phyloP scores from a whole-genome alignment of 1,140 invertebrate genomes.

The Sycophaga agraensis region DNA sequence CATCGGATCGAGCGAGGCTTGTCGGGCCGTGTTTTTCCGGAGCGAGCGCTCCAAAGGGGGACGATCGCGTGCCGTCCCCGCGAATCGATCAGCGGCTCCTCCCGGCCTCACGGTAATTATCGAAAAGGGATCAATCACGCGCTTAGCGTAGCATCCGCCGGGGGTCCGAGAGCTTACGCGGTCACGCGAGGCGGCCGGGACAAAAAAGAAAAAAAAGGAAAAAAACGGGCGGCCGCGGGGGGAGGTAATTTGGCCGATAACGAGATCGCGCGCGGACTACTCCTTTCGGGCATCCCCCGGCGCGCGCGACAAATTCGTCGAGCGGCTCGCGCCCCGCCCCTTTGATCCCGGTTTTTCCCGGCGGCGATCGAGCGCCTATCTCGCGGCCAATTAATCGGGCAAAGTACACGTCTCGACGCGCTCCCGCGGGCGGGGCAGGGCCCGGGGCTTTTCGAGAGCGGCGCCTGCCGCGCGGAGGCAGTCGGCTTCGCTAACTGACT shows the following conservation, averaged over 20 bases:
- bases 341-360: not conserved
- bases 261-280: slow-evolving; percentile 22
- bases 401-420: too few species aligned
- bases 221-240: slow-evolving; percentile 1
- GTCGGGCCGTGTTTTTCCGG: too few species aligned
- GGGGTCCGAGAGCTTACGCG: slow-evolving; percentile 15
- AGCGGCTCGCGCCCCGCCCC: not conserved
- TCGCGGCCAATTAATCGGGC: too few species aligned
- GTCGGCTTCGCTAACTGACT: too few species aligned
- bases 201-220: slow-evolving; percentile 4
- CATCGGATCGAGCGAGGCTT: too few species aligned
- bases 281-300: too few species aligned
- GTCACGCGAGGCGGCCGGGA: slow-evolving; percentile 19
- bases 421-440: too few species aligned
- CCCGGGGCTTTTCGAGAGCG: too few species aligned
- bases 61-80: not conserved
- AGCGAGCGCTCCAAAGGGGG: too few species aligned
- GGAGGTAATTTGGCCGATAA: slow-evolving; percentile 39
- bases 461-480: too few species aligned
- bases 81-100: not conserved
- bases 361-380: too few species aligned
- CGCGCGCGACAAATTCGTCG: too few species aligned
- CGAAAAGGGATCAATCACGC: slow-evolving; percentile 51
- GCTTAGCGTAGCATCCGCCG: slow-evolving; percentile 21
- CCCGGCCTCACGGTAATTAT: slow-evolving; percentile 45